Evolutionary conservation across 2,888 invertebrate species (phyloP), one percentile per base, ranked within the genome.

Genomic region (Gandaritis pyraliata): DNA sequence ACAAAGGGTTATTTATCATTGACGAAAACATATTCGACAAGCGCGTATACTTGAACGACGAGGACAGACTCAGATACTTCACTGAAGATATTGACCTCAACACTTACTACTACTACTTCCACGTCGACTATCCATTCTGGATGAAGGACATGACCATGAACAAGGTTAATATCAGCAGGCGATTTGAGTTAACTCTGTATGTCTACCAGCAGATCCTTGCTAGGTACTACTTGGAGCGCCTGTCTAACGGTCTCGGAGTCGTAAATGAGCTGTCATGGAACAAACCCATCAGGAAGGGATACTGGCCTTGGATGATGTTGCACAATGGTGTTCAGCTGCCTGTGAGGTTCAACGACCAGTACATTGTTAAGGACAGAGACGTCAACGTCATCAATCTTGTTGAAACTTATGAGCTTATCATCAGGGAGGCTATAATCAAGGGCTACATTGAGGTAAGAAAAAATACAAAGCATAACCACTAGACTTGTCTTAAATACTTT

Each of bases 201-300:
- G 91, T 92, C 75, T 94, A 94, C 82, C 95, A 95, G 77, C 95
- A 95, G 80, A 87, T 95, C 8, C 80, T 95, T 61, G 95, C 95
- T 45, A 93, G 94, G 66, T 93, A 93, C 75, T 89, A 93, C 71
- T 70, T 94, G 54, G 93, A 94, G 64, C 90, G 94, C 66, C 75
- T 93, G 1, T 90, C 93, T 5, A 92, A 93, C 57, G 91, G 88
- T 47, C 71, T 94, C 29, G 93, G 91, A 41, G 76, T 75, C 10
- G 83, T 93, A 45, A 77, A 77, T 33, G 83, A 90, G 13, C 81
- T 94, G 13, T 85, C 91, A 23, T 93, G 86, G 85, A 61, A 88
- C 68, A 86, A 81, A 46, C 83, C 88, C 3, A 81, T 93, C 64
- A 83, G 74, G 57, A 81, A 79, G 58, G 94, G 94, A 64, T 94